A percentile compares a stretch with the other conserved stretches of the same genome.
phyloP scores from a whole-genome alignment of 2,797 vertebrate genomes.

The Anabas testudineus region DNA sequence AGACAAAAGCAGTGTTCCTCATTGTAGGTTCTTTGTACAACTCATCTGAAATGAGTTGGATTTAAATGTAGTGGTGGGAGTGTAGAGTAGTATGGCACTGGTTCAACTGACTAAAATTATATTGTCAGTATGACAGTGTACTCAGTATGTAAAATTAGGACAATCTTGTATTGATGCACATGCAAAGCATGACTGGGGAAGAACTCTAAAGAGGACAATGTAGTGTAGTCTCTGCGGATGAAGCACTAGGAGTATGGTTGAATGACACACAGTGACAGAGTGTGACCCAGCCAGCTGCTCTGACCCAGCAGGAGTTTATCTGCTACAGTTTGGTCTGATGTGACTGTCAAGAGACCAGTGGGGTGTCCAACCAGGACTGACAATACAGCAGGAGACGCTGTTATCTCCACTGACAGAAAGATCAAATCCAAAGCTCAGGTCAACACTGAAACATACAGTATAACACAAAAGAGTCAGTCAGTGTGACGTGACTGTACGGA shows the following conservation, averaged over 20 bases:
- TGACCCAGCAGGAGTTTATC: background rate
- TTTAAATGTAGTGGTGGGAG: no score
- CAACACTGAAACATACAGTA: background rate
- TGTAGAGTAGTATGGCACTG: no score
- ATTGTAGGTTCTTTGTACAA: background rate
- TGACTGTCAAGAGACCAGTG: background rate
- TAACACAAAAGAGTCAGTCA: background rate
- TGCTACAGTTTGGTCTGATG: background rate
- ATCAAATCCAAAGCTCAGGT: background rate
- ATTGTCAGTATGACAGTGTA: no score
- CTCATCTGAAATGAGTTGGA: background rate
- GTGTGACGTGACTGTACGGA: no score
- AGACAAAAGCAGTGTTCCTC: slow-evolving; percentile 15
- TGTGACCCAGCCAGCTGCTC: background rate
- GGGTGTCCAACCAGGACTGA: background rate
- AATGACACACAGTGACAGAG: background rate
- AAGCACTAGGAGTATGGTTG: background rate
- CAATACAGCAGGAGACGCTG: background rate
- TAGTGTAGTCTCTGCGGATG: no score
- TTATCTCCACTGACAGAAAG: background rate
- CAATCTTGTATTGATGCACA: background rate
- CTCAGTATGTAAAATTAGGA: no score
- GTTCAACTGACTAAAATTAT: no score
- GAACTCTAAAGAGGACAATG: background rate
- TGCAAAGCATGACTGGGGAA: background rate